Conservation (phyloP, 2,113 vertebrate species). For the Hystrix brachyura region DNA sequence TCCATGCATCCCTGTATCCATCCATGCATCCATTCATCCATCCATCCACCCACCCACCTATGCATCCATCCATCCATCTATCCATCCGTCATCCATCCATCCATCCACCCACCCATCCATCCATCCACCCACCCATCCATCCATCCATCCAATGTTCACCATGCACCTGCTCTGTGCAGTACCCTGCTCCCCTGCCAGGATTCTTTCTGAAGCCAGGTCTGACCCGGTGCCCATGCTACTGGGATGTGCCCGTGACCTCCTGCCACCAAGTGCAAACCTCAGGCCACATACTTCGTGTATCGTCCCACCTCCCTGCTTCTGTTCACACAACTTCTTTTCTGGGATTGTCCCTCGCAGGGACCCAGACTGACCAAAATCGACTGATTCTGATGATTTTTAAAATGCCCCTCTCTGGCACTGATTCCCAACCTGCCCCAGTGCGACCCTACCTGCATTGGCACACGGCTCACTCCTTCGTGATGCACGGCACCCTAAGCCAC, state of each 20-base stretch:
- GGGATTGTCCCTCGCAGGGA: neutral
- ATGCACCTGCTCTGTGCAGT: neutral
- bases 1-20: neutral
- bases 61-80: neutral
- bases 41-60: neutral
- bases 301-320: neutral
- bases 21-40: too few relatives aligned
- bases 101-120: neutral
- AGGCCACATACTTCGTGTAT: neutral
- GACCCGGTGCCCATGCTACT: neutral
- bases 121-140: neutral
- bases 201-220: conserved; percentile 23
- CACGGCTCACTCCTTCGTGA: neutral
- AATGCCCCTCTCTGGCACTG: neutral
- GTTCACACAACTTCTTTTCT: neutral
- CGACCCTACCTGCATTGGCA: too few relatives aligned
- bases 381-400: neutral
- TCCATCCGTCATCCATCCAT: neutral
- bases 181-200: neutral
- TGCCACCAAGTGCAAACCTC: neutral
- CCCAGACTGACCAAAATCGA: neutral
- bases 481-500: too few relatives aligned
- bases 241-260: neutral
- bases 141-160: neutral
- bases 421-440: neutral